Base-by-base conservation (phyloP, 1,140 invertebrate species). In the Oryzaephilus surinamensis region DNA sequence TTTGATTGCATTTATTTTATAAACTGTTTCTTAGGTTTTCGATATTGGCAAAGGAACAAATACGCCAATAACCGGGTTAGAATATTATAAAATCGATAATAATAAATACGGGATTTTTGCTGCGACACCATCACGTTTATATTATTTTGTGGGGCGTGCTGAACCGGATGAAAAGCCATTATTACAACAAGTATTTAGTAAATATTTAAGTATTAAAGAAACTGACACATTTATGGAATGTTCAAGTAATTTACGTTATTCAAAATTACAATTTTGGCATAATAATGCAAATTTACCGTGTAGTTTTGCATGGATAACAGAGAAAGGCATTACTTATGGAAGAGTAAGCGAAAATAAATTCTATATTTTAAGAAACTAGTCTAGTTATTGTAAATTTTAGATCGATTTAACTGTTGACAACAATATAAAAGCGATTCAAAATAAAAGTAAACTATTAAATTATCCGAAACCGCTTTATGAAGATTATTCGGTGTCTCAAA, bases 241-340 rank as follows among this genome's bases (percentile, higher is more conserved):
- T 20, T 77, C 82, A 16, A 86, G 79, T 15, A 72, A 76, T 15
- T 63, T 88, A 15, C 74, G 73, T 24, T 86, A 82, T 60, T 93
- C 89, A 2, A 76, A 76, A 54, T 66, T 95, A 20, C 78, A 85
- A 47, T 80, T 92, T 47, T 90, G 73, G 62, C 82, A 79, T 50
- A 74, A 81, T 46, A 72, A 73, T 39, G 71, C 69, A 51, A 66
- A 68, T 41, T 68, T 72, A 34, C 83, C 86, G 10, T 79, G 76
- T 57, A 71, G 74, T n/a, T 89, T 92, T 71, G 84, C 82, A 4
- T 94, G 89, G 90, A 67, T 92, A 43, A 84, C 81, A 7, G 81
- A 80, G 63, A 69, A 71, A 39, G 79, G 79, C n/a, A 76, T 85
- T 51, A 70, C 76, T 46, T 74, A 73, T 63, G 74, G 75, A 30